Conservation (phyloP, 53 echinoderm and acorn worm genomes). For the Glandiceps talaboti region DNA sequence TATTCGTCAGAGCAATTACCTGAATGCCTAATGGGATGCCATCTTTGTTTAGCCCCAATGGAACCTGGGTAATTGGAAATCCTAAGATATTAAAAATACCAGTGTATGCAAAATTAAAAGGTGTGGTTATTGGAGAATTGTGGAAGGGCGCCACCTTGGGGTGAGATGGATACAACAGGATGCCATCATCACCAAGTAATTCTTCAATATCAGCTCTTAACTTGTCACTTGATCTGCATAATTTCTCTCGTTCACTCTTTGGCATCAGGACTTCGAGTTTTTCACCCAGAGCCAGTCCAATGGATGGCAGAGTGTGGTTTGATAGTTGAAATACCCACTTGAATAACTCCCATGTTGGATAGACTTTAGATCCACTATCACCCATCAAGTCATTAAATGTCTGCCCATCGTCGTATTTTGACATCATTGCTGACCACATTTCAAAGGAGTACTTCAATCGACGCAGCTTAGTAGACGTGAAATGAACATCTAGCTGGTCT, state of each 20-base stretch:
- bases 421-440: constrained; percentile 83
- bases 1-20: constrained; percentile 63
- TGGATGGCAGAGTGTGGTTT: constrained; percentile 78
- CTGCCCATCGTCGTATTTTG: constrained; percentile 38
- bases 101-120: constrained; percentile 77
- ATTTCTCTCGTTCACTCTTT: constrained; percentile 26
- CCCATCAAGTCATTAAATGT: constrained; percentile 56
- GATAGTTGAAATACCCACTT: constrained; percentile 62
- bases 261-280: constrained; percentile 41
- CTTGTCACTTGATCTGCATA: constrained; percentile 44
- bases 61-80: constrained; percentile 86
- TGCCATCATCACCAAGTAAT: constrained; percentile 70
- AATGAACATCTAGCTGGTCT: constrained; percentile 50
- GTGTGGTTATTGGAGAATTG: constrained; percentile 76
- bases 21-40: constrained; percentile 85
- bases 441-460: constrained; percentile 60
- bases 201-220: constrained; percentile 56
- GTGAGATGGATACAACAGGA: constrained; percentile 85
- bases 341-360: constrained; percentile 40
- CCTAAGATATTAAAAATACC: constrained; percentile 78
- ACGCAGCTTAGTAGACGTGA: constrained; percentile 35
- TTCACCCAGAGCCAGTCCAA: constrained; percentile 52
- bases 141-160: constrained; percentile 90
- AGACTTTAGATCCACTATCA: constrained; percentile 50
- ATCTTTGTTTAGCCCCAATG: constrained; percentile 67